phyloP scores from a whole-genome alignment of 2,888 invertebrate species.

The Julus scandinavius region DNA sequence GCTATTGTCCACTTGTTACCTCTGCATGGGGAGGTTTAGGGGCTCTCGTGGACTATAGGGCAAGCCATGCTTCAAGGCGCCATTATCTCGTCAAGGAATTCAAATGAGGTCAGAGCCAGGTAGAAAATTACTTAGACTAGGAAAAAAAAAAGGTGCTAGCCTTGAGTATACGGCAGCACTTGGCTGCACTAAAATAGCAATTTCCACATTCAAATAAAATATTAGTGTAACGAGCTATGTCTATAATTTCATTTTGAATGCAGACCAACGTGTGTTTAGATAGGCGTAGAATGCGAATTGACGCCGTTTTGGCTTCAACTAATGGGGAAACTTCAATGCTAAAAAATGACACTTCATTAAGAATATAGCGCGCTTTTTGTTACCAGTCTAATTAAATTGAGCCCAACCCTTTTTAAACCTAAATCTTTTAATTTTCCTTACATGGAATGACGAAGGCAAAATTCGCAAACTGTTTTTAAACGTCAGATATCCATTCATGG shows the following conservation, averaged over 20 bases:
- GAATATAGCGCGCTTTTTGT: constrained; percentile 5
- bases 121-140: constrained; percentile 5
- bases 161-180: constrained; percentile 15
- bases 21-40: constrained; percentile 5
- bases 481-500: not conserved
- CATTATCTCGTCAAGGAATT: constrained; percentile 45
- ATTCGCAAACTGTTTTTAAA: not conserved
- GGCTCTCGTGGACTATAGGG: not conserved
- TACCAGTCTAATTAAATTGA: not conserved
- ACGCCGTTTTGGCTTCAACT: not conserved
- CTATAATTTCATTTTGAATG: constrained; percentile 39
- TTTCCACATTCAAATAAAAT: constrained; percentile 40
- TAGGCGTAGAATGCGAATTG: constrained; percentile 26
- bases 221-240: constrained; percentile 29
- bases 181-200: constrained; percentile 16
- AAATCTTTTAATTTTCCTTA: not conserved
- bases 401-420: constrained; percentile 11
- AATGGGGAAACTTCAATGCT: not conserved
- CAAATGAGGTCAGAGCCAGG: constrained; percentile 45
- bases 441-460: constrained; percentile 23
- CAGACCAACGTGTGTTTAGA: constrained; percentile 3
- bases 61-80: constrained; percentile 22
- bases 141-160: constrained; percentile 37
- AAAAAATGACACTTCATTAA: constrained; percentile 18
- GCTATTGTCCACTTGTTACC: not conserved